Evolutionary conservation across 2,797 vertebrate genomes (phyloP).

Genomic region (Chiloscyllium punctatum): DNA sequence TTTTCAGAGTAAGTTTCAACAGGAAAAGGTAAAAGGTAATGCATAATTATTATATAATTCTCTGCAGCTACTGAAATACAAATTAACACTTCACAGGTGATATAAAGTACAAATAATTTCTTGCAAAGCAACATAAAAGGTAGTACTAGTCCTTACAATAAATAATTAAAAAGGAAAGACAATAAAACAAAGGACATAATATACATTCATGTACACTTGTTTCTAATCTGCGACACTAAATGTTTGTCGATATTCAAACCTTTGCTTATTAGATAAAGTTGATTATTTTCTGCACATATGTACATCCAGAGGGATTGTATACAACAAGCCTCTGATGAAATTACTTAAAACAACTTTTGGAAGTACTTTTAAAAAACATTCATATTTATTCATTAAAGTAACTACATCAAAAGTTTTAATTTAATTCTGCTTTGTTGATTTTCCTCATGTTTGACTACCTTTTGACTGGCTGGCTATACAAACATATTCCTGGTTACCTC

Average conservation of each 20-base stretch:
- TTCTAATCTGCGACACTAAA: neutral
- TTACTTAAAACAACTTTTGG: neutral
- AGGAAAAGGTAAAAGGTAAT: neutral
- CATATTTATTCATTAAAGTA: neutral
- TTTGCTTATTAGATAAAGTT: neutral
- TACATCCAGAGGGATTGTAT: neutral
- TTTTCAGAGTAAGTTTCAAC: neutral
- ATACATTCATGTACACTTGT: neutral
- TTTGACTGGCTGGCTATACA: neutral
- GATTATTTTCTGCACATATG: neutral
- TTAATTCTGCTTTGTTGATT: neutral
- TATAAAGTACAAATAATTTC: neutral
- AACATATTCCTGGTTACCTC: conserved; percentile 65
- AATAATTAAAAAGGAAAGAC: conserved; percentile 6
- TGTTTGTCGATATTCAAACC: neutral
- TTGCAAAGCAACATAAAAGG: neutral
- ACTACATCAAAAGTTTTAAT: neutral
- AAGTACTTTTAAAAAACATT: neutral
- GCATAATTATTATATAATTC: neutral
- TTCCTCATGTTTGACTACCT: neutral
- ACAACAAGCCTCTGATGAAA: neutral
- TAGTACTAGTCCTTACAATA: neutral
- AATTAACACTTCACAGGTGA: neutral
- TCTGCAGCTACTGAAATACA: neutral
- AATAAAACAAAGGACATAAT: neutral